These are phyloP conservation scores for Pseudococcus viburni DNA, from an alignment of 2,888 invertebrate species.

Conservation along the genomic window DNA sequence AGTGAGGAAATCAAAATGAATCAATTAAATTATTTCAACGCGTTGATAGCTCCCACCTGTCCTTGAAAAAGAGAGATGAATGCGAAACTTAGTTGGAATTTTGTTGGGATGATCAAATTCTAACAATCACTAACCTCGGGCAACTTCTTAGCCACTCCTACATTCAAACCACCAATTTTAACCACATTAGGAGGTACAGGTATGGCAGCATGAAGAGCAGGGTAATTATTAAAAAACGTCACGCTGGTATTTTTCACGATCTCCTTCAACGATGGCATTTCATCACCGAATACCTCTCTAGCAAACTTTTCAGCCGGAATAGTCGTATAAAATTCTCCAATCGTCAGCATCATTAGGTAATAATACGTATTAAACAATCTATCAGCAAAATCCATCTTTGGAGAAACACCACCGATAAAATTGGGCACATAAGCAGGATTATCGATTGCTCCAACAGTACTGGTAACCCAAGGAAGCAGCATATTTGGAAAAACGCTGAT, in stretches of 20 bases:
- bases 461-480: conserved; percentile 68
- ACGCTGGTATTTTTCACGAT: conserved; percentile 60
- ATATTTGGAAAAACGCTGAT: not conserved
- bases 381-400: conserved; percentile 19
- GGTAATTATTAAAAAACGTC: conserved; percentile 27
- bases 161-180: conserved; percentile 52
- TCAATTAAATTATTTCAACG: no score
- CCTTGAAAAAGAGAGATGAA: no score
- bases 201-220: not conserved
- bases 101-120: not conserved
- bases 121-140: conserved; percentile 28
- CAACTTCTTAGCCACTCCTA: not conserved
- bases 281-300: not conserved
- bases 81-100: no score
- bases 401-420: not conserved
- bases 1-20: no score
- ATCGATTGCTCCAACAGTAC: conserved; percentile 68
- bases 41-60: no score
- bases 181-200: conserved; percentile 47
- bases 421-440: conserved; percentile 63
- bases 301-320: not conserved
- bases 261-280: not conserved
- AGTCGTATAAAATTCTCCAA: not conserved
- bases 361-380: not conserved
- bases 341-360: not conserved